Base-by-base conservation (phyloP, 2,888 invertebrate genomes). In the Neria commutata region DNA sequence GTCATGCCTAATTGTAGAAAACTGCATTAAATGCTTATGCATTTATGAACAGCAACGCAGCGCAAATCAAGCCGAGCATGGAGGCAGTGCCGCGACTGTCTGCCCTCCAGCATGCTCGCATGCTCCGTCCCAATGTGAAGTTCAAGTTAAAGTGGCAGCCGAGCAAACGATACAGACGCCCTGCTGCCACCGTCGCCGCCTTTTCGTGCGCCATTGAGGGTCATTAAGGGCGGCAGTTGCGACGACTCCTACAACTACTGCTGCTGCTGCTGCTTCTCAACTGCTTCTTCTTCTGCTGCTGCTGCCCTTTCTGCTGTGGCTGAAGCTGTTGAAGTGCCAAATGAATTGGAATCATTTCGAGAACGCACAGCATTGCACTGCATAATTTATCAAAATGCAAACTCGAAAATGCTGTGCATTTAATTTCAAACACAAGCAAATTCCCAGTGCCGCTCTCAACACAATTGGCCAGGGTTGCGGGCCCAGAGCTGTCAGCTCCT, bases 341-440 rank as follows among this genome's bases (percentile, higher is more conserved):
- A 56, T 56, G 51, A 51, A 56, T 56, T 45, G 56, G 37, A 56
- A 56, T 56, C 56, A 51, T 56, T 56, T n/a, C n/a, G 56, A 51
- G 16, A 40, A 48, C 51, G 45, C 34, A 34, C 29, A 49, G 34
- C 24, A 33, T 23, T 29, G n/a, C 29, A 8, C 56, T 34, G 56
- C 33, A 56, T 51, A 52, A 51, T 56, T 56, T 51, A 56, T 56
- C 34, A 51, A 25, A 45, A 33, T 40, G 17, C 16, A 21, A 17
- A 56, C 29, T 29, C n/a, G n/a, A n/a, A n/a, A n/a, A n/a, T n/a
- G n/a, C n/a, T n/a, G n/a, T n/a, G n/a, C n/a, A n/a, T n/a, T n/a
- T n/a, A n/a, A n/a, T n/a, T n/a, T n/a, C n/a, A n/a, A n/a, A n/a
- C n/a, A n/a, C n/a, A n/a, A n/a, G n/a, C n/a, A n/a, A n/a, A n/a